These are phyloP conservation scores for Chaenodraco wilsoni DNA, from an alignment of 2,797 vertebrate species.

Conservation along the genomic window DNA sequence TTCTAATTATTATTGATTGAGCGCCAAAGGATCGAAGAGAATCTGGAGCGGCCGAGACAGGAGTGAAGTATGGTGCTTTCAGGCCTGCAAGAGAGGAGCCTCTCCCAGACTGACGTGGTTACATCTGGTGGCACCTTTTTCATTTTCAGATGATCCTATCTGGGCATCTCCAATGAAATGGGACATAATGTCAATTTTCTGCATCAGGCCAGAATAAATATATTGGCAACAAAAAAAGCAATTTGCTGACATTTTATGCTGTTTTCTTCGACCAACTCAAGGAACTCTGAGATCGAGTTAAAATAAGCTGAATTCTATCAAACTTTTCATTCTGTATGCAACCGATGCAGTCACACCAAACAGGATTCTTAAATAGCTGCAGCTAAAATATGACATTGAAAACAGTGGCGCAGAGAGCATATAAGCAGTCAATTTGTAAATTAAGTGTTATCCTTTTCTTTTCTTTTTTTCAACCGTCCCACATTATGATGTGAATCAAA, in stretches of 20 bases:
- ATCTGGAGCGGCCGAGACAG: constrained; percentile 44
- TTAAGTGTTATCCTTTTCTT: background rate
- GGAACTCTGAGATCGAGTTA: background rate
- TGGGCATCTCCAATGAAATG: constrained; percentile 5
- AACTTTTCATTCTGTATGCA: constrained; percentile 2
- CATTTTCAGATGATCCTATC: constrained; percentile 20
- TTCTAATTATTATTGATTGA: constrained; percentile 84
- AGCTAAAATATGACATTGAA: constrained; percentile 12
- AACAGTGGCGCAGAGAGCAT: background rate
- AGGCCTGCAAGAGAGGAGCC: constrained; percentile 2
- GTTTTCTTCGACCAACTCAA: constrained; percentile 3
- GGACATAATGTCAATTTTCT: constrained; percentile 17
- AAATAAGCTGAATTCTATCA: constrained; percentile 15
- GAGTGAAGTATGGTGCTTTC: constrained; percentile 34
- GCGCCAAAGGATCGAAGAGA: constrained; percentile 67
- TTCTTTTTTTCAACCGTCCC: background rate
- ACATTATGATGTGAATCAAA: constrained; percentile 1
- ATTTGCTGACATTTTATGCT: background rate
- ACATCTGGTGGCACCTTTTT: constrained; percentile 4
- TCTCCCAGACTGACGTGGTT: background rate
- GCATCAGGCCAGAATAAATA: constrained; percentile 6
- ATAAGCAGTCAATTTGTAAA: background rate
- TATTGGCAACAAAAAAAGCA: background rate
- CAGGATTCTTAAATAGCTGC: constrained; percentile 3
- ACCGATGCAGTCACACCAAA: constrained; percentile 22